These are phyloP conservation scores for Zhengitettix transpicula DNA, from an alignment of 2,888 invertebrate genomes.

Conservation along the genomic window DNA sequence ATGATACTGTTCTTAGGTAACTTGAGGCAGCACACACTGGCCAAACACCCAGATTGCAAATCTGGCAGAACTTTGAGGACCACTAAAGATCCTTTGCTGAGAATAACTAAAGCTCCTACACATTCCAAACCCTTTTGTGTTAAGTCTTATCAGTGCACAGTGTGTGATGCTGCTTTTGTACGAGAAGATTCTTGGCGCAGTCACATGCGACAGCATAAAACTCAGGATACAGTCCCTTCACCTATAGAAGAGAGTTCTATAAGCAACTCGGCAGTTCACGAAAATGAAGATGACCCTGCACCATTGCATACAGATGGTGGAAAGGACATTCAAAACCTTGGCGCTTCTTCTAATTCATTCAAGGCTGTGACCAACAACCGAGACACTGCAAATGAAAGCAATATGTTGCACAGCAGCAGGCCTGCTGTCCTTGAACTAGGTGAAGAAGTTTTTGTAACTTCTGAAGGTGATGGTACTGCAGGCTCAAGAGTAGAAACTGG, in stretches of 20 bases:
- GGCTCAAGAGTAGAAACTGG: not conserved
- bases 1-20: too few relatives aligned
- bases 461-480: not conserved
- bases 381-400: too few relatives aligned
- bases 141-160: conserved; percentile 21
- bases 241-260: not conserved
- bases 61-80: conserved; percentile 7
- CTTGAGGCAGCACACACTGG: conserved; percentile 20
- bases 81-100: not conserved
- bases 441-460: too few relatives aligned
- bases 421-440: too few relatives aligned
- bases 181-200: conserved; percentile 26
- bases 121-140: conserved; percentile 15
- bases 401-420: too few relatives aligned
- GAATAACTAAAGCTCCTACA: not conserved
- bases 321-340: not conserved
- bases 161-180: conserved; percentile 24
- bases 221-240: not conserved
- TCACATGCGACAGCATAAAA: conserved; percentile 24
- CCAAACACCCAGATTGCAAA: conserved; percentile 18
- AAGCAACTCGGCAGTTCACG: not conserved
- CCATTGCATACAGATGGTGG: not conserved
- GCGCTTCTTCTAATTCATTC: not conserved
- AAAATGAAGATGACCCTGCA: not conserved
- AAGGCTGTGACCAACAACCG: too few relatives aligned